Base-by-base conservation (phyloP, 92 coral and sea anemone species). In the Palythoa caribaeorum region DNA sequence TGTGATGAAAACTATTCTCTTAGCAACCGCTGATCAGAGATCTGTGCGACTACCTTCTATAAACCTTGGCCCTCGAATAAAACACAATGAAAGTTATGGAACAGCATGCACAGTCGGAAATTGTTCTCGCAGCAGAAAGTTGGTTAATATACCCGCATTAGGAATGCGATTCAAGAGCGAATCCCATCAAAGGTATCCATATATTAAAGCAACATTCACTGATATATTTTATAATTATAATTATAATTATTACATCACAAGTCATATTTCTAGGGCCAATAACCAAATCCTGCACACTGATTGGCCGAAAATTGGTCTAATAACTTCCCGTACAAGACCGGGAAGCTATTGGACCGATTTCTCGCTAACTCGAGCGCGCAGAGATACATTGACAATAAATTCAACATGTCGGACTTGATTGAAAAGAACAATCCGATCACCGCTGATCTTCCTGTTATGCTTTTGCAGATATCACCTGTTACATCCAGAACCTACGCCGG, bases 401-500 rank as follows among this genome's bases (percentile, higher is more conserved):
- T 28, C 28, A 28, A 28, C 28, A 28, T 0, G 28, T 28, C 28
- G 28, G 28, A 28, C 2, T 44, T 44, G 6, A 44, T 4, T 44
- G 48, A 44, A 44, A 44, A 7, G 6, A 44, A 44, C 1, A 1
- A 44, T 44, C 48, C 48, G 3, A 3, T 44, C 48, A 4, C 6
- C 48, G 3, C 1, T 44, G 4, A 44, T 44, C 6, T 44, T 44
- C 4, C 4, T 44, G 48, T n/a, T 44, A 2, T 44, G 48, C 36
- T 15, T 44, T 28, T 17, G 38, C 88, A 95, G 98, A 74, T 93
- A 91, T 76, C 96, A 91, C 59, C 70, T 71, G 15, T 85, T 35
- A 35, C 76, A 95, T 52, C 86, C 93, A 38, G 96, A 93, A 66
- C 71, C 87, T 15, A 79, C 94, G 38, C 98, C 98, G 17, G 98